Percentiles rank a stretch among this genome's conserved stretches.
Conservation (phyloP, 2,113 vertebrate genomes). For the Gallinago undulata region DNA sequence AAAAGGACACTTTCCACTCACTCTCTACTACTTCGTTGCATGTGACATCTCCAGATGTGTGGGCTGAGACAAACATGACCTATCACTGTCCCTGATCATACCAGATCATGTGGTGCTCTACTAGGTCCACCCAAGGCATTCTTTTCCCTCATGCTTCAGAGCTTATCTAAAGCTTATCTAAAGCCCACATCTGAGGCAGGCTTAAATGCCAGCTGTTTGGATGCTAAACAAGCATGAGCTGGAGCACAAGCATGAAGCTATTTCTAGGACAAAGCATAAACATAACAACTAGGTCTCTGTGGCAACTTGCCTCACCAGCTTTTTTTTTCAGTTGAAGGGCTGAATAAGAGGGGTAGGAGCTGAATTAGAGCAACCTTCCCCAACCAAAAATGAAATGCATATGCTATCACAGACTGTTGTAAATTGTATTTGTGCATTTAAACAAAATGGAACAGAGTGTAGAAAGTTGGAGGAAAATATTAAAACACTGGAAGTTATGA, state of each 20-base stretch:
- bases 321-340: neutral
- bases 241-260: neutral
- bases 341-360: neutral
- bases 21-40: neutral
- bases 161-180: neutral
- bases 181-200: neutral
- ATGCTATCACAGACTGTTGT: neutral
- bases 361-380: neutral
- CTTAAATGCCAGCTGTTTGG: neutral
- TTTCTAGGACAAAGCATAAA: neutral
- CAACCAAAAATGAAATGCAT: neutral
- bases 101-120: accelerated
- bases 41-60: neutral
- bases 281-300: neutral
- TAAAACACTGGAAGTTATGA: neutral
- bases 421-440: neutral
- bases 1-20: neutral
- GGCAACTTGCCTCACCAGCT: neutral
- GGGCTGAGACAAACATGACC: neutral
- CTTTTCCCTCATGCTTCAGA: neutral
- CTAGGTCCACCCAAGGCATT: neutral
- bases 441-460: neutral
- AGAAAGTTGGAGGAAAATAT: neutral
- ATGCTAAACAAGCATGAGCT: neutral
- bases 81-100: neutral